phyloP scores from a whole-genome alignment of 2,113 vertebrate genomes.

The Coreoperca whiteheadi region DNA sequence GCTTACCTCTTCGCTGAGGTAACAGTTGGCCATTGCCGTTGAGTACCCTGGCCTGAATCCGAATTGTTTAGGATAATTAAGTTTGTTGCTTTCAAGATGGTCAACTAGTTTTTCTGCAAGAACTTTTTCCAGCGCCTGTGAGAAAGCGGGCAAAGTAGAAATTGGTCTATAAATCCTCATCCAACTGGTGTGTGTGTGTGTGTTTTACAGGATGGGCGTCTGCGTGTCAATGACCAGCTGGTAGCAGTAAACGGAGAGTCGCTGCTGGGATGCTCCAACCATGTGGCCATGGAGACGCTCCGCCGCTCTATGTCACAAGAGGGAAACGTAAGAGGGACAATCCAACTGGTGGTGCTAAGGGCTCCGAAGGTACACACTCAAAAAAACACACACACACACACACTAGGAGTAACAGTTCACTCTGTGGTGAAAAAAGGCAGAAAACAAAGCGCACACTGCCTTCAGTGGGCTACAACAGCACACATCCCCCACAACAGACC shows the following conservation, averaged over 20 bases:
- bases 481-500: neutral
- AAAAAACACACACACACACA: conserved; percentile 5
- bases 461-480: neutral
- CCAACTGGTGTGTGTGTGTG: neutral
- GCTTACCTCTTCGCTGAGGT: too few species aligned
- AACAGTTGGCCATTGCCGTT: too few species aligned
- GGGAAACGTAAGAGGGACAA: conserved; percentile 93
- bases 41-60: too few species aligned
- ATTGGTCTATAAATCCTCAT: neutral
- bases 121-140: too few species aligned
- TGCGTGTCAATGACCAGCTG: conserved; percentile 93
- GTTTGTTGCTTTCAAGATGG: too few species aligned
- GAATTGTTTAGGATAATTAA: too few species aligned
- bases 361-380: conserved; percentile 67
- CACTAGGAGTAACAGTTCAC: neutral
- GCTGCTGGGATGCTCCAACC: conserved; percentile 93
- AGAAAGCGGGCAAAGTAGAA: too few species aligned
- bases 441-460: neutral
- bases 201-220: conserved; percentile 89
- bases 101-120: too few species aligned
- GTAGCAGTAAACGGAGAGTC: conserved; percentile 96
- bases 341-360: conserved; percentile 94
- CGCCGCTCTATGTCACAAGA: conserved; percentile 98
- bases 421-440: neutral
- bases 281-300: conserved; percentile 96